These are phyloP conservation scores for Danaus chrysippus DNA, from an alignment of 2,888 invertebrate species.

Conservation along the genomic window DNA sequence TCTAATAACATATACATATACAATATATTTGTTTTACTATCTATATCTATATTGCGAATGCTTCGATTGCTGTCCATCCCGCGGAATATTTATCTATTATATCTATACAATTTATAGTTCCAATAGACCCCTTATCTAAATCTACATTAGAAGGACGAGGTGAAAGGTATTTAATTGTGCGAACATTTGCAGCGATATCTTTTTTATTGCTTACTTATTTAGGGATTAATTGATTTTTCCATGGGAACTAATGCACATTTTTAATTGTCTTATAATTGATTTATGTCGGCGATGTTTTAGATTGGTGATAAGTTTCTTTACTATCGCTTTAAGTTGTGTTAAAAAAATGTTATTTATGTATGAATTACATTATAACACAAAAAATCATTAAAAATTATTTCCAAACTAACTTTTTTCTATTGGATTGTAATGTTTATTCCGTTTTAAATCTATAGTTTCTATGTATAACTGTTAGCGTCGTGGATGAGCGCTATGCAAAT, in stretches of 20 bases:
- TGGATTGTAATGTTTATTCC: slow-evolving; percentile 9
- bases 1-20: slow-evolving; percentile 56
- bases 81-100: slow-evolving; percentile 45
- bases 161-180: slow-evolving; percentile 21
- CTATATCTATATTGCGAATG: slow-evolving; percentile 45
- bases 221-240: slow-evolving; percentile 55
- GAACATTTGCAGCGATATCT: slow-evolving; percentile 27
- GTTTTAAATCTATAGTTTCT: slow-evolving; percentile 23
- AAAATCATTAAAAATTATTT: too few relatives aligned
- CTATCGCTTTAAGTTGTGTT: not conserved
- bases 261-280: slow-evolving; percentile 5
- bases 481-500: slow-evolving; percentile 68
- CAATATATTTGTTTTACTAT: slow-evolving; percentile 64
- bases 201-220: slow-evolving; percentile 40
- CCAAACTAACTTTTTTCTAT: not conserved
- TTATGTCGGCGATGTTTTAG: not conserved
- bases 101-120: slow-evolving; percentile 44
- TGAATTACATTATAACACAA: too few relatives aligned
- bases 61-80: slow-evolving; percentile 49
- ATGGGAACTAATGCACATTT: slow-evolving; percentile 45
- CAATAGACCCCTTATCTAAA: slow-evolving; percentile 57
- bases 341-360: not conserved
- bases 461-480: slow-evolving; percentile 23
- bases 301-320: not conserved
- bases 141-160: slow-evolving; percentile 49